phyloP scores from a whole-genome alignment of 2,888 invertebrate genomes.

The Archips xylosteana region DNA sequence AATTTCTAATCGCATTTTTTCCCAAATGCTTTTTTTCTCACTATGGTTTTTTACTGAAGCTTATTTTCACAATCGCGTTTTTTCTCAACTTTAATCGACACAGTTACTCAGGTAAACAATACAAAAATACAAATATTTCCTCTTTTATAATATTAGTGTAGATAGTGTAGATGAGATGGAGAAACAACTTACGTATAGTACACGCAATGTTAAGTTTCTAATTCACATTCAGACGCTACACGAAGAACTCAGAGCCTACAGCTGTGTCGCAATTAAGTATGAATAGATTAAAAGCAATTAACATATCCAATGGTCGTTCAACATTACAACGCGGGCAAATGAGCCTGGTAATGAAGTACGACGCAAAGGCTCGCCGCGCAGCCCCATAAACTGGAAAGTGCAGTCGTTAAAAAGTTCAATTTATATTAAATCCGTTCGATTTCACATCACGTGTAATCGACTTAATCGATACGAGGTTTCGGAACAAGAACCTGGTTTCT shows the following conservation, averaged over 20 bases:
- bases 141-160: too few relatives aligned
- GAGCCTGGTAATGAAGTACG: slow-evolving; percentile 8
- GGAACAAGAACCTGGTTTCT: slow-evolving; percentile 1
- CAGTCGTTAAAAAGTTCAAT: slow-evolving; percentile 20
- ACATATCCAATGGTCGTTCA: slow-evolving; percentile 7
- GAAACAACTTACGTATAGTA: too few relatives aligned
- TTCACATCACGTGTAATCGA: slow-evolving; percentile 11
- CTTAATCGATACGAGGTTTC: slow-evolving; percentile 6
- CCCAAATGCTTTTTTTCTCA: too few relatives aligned
- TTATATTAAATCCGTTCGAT: slow-evolving; percentile 19
- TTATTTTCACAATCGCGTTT: too few relatives aligned
- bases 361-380: slow-evolving; percentile 5
- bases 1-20: too few relatives aligned
- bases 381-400: slow-evolving; percentile 14
- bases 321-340: slow-evolving; percentile 8
- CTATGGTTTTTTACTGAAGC: too few relatives aligned
- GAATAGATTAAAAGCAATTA: slow-evolving; percentile 21
- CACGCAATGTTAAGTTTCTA: neutral
- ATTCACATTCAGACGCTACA: neutral
- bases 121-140: too few relatives aligned
- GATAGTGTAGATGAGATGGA: too few relatives aligned
- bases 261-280: slow-evolving; percentile 4
- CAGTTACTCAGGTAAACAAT: too few relatives aligned
- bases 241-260: neutral
- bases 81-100: too few relatives aligned